Conservation (phyloP, 2,888 invertebrate genomes). For the Ophonus ardosiacus region DNA sequence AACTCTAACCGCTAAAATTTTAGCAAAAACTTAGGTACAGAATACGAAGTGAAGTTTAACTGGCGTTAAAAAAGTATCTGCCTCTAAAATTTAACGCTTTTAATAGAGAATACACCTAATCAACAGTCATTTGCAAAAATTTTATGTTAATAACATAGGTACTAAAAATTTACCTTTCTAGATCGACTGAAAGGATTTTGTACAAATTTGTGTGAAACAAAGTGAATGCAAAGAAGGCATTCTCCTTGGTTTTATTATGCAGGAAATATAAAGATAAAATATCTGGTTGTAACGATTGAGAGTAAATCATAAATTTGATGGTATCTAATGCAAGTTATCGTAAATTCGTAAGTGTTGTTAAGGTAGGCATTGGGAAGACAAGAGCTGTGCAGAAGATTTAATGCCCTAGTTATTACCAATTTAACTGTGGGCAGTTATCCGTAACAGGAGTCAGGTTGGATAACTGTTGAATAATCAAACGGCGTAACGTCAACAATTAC, state of each 20-base stretch:
- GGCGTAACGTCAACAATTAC: conserved; percentile 40
- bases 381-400: not conserved
- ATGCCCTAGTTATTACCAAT: conserved; percentile 41
- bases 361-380: not conserved
- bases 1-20: no score
- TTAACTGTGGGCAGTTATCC: conserved; percentile 22
- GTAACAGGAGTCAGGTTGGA: conserved; percentile 25
- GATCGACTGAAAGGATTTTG: no score
- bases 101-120: no score
- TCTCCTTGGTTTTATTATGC: not conserved
- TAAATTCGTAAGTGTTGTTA: conserved; percentile 12
- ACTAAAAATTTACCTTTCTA: no score
- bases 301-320: conserved; percentile 22
- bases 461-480: conserved; percentile 47
- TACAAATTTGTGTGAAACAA: not conserved
- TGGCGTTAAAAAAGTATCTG: no score
- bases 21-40: no score
- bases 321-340: not conserved
- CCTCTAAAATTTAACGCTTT: no score
- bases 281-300: not conserved
- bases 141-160: no score
- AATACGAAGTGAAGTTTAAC: no score
- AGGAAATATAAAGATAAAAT: conserved; percentile 12
- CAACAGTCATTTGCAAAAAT: no score
- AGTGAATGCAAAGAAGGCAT: not conserved